These are phyloP conservation scores for Lepilemur septentrionalis DNA, from an alignment of 2,797 vertebrate species.

Conservation along the genomic window DNA sequence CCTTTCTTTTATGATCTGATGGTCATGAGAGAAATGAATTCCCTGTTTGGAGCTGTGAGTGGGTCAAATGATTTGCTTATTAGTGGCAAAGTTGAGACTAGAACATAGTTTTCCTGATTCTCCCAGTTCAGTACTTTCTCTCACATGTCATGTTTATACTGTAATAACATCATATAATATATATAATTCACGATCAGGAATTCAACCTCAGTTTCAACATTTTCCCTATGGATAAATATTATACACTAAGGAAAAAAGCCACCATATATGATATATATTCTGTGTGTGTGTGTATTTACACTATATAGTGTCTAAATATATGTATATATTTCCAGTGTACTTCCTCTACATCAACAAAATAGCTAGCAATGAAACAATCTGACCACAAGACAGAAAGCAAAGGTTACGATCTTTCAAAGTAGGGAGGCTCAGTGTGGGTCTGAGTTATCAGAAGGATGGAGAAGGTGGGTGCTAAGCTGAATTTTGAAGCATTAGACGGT, in stretches of 20 bases:
- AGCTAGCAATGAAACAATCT: neutral
- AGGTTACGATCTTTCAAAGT: neutral
- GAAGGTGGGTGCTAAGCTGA: neutral
- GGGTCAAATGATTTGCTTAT: neutral
- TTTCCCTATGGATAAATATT: neutral
- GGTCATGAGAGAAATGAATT: neutral
- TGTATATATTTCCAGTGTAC: neutral
- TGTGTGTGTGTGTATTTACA: neutral
- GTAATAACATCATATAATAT: neutral
- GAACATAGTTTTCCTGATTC: neutral
- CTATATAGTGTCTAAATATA: too few species aligned
- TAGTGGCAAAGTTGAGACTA: neutral
- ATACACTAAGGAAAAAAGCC: neutral
- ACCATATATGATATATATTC: neutral
- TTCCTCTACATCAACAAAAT: neutral
- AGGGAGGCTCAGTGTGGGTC: too few species aligned
- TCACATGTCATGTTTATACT: neutral
- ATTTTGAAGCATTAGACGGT: neutral
- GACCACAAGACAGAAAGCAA: slow-evolving; percentile 17
- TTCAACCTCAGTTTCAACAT: neutral
- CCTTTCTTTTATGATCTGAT: neutral
- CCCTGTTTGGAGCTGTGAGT: neutral
- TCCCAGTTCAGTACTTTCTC: neutral
- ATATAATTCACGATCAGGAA: neutral
- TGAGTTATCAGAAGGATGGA: neutral